Percentiles rank a stretch among this genome's conserved stretches.
phyloP scores from a whole-genome alignment of 2,797 vertebrate species.

The Characodon lateralis region DNA sequence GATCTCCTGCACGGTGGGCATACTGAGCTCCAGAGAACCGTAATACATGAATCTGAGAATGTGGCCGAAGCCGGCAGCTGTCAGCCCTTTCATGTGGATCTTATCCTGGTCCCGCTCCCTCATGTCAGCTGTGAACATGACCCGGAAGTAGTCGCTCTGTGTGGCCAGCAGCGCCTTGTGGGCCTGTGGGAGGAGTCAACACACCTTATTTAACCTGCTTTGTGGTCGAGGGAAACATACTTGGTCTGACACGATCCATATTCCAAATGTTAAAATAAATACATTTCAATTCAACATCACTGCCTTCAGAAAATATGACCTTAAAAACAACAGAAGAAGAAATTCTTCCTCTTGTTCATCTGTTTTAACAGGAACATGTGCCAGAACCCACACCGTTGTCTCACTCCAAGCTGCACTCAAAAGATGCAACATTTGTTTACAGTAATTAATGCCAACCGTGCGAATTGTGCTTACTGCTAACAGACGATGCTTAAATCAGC shows the following conservation, averaged over 20 bases:
- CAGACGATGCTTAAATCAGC: not conserved
- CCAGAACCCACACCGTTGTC: not conserved
- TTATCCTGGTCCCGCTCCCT: conserved; percentile 98
- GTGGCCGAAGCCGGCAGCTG: conserved; percentile 96
- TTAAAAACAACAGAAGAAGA: too few relatives aligned
- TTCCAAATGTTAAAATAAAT: not conserved
- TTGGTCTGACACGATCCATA: too few relatives aligned
- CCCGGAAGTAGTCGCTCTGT: conserved; percentile 99
- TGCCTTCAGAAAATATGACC: too few relatives aligned
- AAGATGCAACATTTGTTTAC: not conserved
- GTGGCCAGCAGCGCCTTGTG: conserved; percentile 99
- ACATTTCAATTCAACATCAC: not conserved
- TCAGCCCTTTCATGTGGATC: conserved; percentile 99
- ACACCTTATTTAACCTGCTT: not conserved
- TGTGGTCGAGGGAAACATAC: too few relatives aligned
- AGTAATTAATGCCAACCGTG: not conserved
- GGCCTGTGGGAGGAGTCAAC: conserved; percentile 82
- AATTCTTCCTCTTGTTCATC: not conserved
- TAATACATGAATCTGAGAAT: conserved; percentile 99
- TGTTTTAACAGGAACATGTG: not conserved
- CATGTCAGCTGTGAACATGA: conserved; percentile 99
- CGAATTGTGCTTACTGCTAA: not conserved
- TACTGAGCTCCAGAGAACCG: conserved; percentile 98
- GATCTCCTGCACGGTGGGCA: conserved; percentile 98
- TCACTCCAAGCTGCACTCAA: too few relatives aligned